Conservation (phyloP, 2,113 vertebrate species). For the Nothoprocta pentlandii region DNA sequence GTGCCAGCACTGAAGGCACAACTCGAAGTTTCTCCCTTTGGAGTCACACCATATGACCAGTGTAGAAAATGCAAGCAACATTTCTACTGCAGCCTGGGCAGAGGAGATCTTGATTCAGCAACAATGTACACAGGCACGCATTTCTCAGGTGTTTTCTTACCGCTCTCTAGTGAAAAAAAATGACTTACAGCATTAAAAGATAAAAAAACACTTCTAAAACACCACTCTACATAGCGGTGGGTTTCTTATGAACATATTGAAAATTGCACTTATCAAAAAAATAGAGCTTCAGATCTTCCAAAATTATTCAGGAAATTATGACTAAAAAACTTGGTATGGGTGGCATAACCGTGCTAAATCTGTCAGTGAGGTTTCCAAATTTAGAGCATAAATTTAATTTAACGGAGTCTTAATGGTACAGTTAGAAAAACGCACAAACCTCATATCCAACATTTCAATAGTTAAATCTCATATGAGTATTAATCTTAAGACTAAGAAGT, state of each 20-base stretch:
- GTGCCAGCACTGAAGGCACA: not conserved
- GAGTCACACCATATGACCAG: not conserved
- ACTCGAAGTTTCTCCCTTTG: not conserved
- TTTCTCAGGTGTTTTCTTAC: not conserved
- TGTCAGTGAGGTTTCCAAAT: not conserved
- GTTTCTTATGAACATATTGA: not conserved
- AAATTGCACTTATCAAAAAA: not conserved
- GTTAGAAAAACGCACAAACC: conserved; percentile 10
- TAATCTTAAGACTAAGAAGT: conserved; percentile 12
- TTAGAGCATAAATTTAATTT: conserved; percentile 39
- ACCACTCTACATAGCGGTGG: not conserved
- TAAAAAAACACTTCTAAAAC: not conserved
- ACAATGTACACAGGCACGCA: not conserved
- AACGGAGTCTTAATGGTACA: conserved; percentile 26
- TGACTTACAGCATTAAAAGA: not conserved
- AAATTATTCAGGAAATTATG: not conserved
- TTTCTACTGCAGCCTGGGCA: not conserved
- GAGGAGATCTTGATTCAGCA: not conserved
- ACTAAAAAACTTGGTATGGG: not conserved
- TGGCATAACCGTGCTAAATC: not conserved
- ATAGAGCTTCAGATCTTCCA: not conserved
- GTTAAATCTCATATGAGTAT: conserved; percentile 15
- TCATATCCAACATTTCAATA: conserved; percentile 37
- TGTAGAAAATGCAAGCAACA: not conserved
- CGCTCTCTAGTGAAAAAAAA: not conserved